Conservation (phyloP, 2,888 invertebrate species). For the Hypomecis punctinalis region DNA sequence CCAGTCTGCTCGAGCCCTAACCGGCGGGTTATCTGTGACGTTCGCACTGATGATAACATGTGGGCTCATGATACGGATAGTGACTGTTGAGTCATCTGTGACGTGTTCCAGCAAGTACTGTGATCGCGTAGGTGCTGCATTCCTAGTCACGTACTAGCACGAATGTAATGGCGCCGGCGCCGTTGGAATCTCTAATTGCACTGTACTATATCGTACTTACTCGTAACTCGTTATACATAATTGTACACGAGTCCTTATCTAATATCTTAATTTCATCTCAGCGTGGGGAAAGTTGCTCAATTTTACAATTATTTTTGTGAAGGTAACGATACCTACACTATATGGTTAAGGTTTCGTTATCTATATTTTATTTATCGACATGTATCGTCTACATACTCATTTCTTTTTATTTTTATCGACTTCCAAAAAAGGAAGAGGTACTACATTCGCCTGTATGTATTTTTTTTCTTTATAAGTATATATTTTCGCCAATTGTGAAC, state of each 20-base stretch:
- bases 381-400: no score
- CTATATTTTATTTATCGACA: no score
- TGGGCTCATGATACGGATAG: constrained; percentile 11
- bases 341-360: not conserved
- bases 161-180: constrained; percentile 38
- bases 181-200: constrained; percentile 39
- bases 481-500: no score
- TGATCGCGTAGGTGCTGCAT: constrained; percentile 30
- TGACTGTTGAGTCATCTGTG: constrained; percentile 19
- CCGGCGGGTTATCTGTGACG: constrained; percentile 14
- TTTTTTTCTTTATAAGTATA: no score
- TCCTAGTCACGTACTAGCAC: constrained; percentile 38
- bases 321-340: not conserved
- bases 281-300: not conserved
- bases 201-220: not conserved
- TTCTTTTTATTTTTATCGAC: no score
- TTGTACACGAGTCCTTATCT: not conserved
- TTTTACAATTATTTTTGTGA: not conserved
- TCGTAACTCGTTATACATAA: constrained; percentile 3
- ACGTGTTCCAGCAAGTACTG: constrained; percentile 11
- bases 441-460: no score
- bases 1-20: not conserved
- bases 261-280: not conserved
- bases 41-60: constrained; percentile 11
- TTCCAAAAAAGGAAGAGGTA: no score